phyloP scores from a whole-genome alignment of 2,888 invertebrate species.

The Blomia tropicalis region DNA sequence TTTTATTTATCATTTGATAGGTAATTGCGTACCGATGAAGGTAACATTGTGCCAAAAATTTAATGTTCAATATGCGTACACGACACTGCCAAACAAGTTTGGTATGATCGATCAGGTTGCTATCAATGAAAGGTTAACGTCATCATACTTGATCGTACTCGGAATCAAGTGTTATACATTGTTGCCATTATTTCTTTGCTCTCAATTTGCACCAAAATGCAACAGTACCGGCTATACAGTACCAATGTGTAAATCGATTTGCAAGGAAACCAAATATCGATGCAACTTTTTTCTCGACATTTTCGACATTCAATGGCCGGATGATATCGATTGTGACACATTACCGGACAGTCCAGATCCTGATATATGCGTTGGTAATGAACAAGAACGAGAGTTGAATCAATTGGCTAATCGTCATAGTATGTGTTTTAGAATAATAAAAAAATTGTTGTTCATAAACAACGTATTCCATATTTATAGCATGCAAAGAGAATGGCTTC shows the following conservation, averaged over 20 bases:
- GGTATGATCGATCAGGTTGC: slow-evolving; percentile 27
- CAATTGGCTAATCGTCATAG: slow-evolving; percentile 20
- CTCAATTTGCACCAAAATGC: slow-evolving; percentile 29
- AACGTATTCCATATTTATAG: slow-evolving; percentile 9
- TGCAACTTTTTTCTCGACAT: slow-evolving; percentile 31
- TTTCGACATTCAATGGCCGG: slow-evolving; percentile 30
- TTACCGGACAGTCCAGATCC: slow-evolving; percentile 29
- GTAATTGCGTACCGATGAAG: slow-evolving; percentile 27
- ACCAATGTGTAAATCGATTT: slow-evolving; percentile 22
- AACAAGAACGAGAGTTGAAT: slow-evolving; percentile 26
- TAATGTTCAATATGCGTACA: slow-evolving; percentile 29
- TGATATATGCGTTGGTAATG: slow-evolving; percentile 29
- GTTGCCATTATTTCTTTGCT: slow-evolving; percentile 30
- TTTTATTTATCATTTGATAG: not conserved
- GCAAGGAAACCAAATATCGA: slow-evolving; percentile 28
- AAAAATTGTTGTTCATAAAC: not conserved
- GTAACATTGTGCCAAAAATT: slow-evolving; percentile 30
- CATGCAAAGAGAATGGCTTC: slow-evolving; percentile 30
- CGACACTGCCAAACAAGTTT: slow-evolving; percentile 27
- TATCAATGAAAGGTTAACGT: slow-evolving; percentile 27
- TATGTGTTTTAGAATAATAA: not conserved
- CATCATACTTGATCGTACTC: slow-evolving; percentile 28
- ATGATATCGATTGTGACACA: slow-evolving; percentile 27
- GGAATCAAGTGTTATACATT: slow-evolving; percentile 31
- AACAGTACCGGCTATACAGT: slow-evolving; percentile 19